Base-by-base conservation (phyloP, 2,888 invertebrate species). In the Zelleria hepariella region DNA sequence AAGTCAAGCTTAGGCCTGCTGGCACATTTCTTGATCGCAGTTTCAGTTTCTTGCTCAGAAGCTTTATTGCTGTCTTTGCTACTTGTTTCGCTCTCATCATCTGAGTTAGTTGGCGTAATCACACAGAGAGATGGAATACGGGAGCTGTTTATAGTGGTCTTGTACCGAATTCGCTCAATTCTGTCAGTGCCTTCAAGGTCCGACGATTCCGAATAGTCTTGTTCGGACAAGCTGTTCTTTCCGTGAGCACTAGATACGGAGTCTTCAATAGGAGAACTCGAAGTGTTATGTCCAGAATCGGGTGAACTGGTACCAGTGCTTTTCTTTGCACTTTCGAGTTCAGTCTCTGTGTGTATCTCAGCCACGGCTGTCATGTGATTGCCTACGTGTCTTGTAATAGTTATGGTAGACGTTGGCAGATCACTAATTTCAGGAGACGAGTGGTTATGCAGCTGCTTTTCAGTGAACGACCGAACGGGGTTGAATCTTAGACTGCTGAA, bases 71-170 rank as follows among this genome's bases (percentile, higher is more conserved):
- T 62, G 52, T 68, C 71, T 62, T 67, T 67, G 67, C 72, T 75
- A 65, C 72, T 76, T 26, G 70, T 74, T 74, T 91, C 90, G 65
- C 92, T 93, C 77, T 96, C 96, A 70, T 96, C 96, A 68, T 96
- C 96, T 64, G 96, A 96, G 62, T 94, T 94, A 0, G 94, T 93
- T 4, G 96, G 96, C 18, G 96, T 96, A 57, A 96, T 96, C 2
- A 96, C 95, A 79, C 96, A 97, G 94, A 97, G 95, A 5, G 96
- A 96, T 1, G 97, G 97, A 72, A 97, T 97, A 67, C 96, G 91
- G 67, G 95, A 95, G 58, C 95, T 94, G 71, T 94, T 95, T 52
- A 97, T 95, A 1, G 94, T 94, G 0, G 96, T 97, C 83, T 96
- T 97, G 52, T 93, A 93, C 62, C 95, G 89, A 64, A 96, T 94